Evolutionary conservation across 2,888 invertebrate genomes (phyloP).

Genomic region (Yponomeuta cagnagella): DNA sequence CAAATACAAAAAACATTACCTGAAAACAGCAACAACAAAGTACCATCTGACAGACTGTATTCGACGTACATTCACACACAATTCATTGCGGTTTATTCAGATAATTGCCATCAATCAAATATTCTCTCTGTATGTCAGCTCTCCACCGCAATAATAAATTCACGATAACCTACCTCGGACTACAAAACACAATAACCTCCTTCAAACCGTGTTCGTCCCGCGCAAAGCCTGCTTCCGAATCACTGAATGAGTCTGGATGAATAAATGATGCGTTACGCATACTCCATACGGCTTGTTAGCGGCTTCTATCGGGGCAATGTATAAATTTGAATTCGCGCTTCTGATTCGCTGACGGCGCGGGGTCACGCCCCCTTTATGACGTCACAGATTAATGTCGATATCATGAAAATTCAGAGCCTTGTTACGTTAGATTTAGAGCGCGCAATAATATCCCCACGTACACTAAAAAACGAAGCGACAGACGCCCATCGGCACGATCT

Average conservation of each 20-base stretch:
- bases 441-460: neutral
- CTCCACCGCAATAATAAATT: neutral
- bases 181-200: too few relatives aligned
- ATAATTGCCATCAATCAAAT: neutral
- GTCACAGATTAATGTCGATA: neutral
- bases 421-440: neutral
- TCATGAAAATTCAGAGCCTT: neutral
- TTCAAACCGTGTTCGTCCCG: too few relatives aligned
- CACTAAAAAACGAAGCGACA: too few relatives aligned
- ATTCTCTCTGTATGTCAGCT: neutral
- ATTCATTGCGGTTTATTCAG: too few relatives aligned
- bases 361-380: conserved; percentile 1
- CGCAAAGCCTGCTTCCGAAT: neutral
- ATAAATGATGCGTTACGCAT: neutral
- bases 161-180: too few relatives aligned
- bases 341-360: neutral
- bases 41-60: too few relatives aligned
- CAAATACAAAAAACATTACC: too few relatives aligned
- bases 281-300: neutral
- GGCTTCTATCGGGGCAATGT: neutral
- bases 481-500: too few relatives aligned
- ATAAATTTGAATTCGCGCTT: neutral
- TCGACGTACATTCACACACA: too few relatives aligned
- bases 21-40: too few relatives aligned
- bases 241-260: neutral